Conservation (phyloP, 2,113 vertebrate genomes). For the Empidonax alnorum region DNA sequence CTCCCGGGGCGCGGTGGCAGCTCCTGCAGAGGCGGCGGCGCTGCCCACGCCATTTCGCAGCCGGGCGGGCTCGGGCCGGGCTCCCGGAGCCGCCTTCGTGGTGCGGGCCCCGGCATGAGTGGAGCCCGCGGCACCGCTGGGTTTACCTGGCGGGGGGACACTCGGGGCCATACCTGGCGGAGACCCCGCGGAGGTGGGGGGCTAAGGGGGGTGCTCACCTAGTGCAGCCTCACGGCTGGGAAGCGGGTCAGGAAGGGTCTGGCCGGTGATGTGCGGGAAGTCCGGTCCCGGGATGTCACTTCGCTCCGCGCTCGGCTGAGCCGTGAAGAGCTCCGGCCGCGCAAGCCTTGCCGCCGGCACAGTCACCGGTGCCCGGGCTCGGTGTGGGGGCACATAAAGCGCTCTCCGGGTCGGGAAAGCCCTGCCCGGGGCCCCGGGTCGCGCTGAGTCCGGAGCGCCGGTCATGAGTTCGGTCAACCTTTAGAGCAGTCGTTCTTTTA, state of each 20-base stretch:
- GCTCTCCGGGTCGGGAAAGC: not conserved
- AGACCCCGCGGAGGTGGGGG: rapidly evolving
- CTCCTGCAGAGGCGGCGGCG: not conserved
- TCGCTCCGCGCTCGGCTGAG: rapidly evolving
- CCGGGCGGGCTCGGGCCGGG: not conserved
- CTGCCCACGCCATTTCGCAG: not conserved
- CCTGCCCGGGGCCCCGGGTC: too few species aligned
- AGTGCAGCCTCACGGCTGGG: not conserved
- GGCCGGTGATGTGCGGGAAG: not conserved
- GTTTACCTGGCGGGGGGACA: rapidly evolving
- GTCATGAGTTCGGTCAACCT: rapidly evolving
- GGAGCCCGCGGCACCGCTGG: not conserved
- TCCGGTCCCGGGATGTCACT: too few species aligned
- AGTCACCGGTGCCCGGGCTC: not conserved
- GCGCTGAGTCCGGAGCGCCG: too few species aligned
- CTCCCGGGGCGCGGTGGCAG: too few species aligned
- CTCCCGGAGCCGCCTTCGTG: not conserved
- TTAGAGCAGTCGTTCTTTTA: rapidly evolving
- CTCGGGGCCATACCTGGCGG: not conserved
- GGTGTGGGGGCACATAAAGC: too few species aligned
- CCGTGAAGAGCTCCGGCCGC: not conserved
- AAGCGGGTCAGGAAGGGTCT: rapidly evolving
- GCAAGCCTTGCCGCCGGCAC: rapidly evolving
- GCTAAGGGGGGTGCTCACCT: not conserved
- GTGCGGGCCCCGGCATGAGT: not conserved